Evolutionary conservation across 2,888 invertebrate species (phyloP).

Genomic region (Tricholauxania praeusta): DNA sequence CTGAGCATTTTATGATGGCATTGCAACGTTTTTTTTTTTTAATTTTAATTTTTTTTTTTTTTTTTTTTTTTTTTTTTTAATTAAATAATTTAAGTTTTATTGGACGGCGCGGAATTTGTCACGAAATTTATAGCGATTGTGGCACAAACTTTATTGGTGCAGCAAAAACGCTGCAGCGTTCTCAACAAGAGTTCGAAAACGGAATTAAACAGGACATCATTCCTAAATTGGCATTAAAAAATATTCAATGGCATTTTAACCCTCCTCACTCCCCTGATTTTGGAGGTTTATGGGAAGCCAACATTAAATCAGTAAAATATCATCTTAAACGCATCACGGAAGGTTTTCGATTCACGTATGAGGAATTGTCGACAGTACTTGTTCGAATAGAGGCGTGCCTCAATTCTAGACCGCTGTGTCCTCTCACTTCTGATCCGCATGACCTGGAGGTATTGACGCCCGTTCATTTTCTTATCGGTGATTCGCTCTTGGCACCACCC

Average conservation of each 20-base stretch:
- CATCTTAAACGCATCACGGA: slow-evolving; percentile 28
- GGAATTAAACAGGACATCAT: not conserved
- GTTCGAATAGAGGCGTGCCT: slow-evolving; percentile 37
- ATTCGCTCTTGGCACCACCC: slow-evolving; percentile 38
- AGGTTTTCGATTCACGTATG: slow-evolving; percentile 28
- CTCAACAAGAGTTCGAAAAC: not conserved
- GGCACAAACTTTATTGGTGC: not conserved
- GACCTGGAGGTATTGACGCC: slow-evolving; percentile 38
- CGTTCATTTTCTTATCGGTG: slow-evolving; percentile 40
- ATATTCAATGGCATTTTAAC: slow-evolving; percentile 38
- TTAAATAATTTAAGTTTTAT: too few relatives aligned
- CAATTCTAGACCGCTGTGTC: slow-evolving; percentile 37
- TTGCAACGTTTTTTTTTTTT: too few relatives aligned
- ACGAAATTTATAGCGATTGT: slow-evolving; percentile 29
- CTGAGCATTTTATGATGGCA: too few relatives aligned
- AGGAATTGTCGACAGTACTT: slow-evolving; percentile 35
- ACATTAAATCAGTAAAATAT: slow-evolving; percentile 27
- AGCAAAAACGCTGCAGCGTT: not conserved
- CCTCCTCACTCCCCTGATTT: slow-evolving; percentile 33
- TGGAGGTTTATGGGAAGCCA: slow-evolving; percentile 30
- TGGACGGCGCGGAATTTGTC: slow-evolving; percentile 29
- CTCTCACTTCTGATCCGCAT: slow-evolving; percentile 34
- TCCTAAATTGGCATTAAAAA: not conserved
- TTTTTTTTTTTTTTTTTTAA: too few relatives aligned
- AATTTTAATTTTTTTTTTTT: too few relatives aligned